These are phyloP conservation scores for Petromus typicus DNA, from an alignment of 2,113 vertebrate species.

Conservation along the genomic window DNA sequence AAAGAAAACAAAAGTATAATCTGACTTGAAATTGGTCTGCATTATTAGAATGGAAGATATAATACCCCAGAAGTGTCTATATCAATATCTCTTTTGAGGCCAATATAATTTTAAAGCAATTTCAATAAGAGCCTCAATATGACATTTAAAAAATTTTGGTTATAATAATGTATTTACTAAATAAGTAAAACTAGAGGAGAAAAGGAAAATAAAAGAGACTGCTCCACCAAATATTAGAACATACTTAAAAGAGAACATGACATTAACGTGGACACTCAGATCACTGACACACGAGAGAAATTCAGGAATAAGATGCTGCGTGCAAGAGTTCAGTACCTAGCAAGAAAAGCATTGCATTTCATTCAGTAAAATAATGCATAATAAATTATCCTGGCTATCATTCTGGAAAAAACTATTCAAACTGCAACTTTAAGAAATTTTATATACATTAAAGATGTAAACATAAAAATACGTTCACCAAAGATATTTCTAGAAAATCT, in stretches of 20 bases:
- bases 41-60: neutral
- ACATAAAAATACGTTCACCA: neutral
- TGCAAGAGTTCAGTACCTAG: neutral
- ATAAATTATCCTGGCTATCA: neutral
- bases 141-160: neutral
- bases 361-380: neutral
- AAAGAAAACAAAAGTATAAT: neutral
- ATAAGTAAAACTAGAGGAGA: neutral
- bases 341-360: neutral
- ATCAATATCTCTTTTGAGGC: neutral
- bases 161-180: conserved; percentile 23
- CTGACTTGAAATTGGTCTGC: neutral
- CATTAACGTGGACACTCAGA: conserved; percentile 29
- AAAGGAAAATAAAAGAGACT: neutral
- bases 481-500: neutral
- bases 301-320: neutral
- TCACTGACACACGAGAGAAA: neutral
- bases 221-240: conserved; percentile 21
- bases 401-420: neutral
- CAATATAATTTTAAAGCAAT: neutral
- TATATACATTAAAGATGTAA: neutral
- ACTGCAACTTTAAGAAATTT: neutral
- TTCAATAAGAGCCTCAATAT: conserved; percentile 34
- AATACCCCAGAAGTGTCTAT: neutral
- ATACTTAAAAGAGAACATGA: neutral